These are phyloP conservation scores for Epinotia nisella DNA, from an alignment of 2,888 invertebrate species.

Conservation along the genomic window DNA sequence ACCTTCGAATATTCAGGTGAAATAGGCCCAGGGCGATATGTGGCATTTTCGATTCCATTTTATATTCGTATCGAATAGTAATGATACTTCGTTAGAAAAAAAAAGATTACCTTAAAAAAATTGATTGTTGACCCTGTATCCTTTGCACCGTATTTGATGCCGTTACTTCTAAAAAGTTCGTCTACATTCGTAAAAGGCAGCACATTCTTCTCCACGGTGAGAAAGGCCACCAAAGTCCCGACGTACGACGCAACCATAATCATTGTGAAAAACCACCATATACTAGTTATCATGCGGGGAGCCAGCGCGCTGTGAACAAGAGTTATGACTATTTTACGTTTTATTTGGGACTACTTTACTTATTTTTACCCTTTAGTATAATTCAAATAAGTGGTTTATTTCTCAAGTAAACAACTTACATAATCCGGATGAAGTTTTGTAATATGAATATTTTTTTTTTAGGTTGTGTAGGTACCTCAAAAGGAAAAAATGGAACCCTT, in stretches of 20 bases:
- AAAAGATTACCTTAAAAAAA: conserved; percentile 90
- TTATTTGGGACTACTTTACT: conserved; percentile 20
- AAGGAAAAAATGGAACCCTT: too few species aligned
- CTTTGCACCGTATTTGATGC: conserved; percentile 94
- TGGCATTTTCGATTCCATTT: too few species aligned
- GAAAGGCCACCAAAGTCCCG: conserved; percentile 95
- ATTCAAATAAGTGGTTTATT: not conserved
- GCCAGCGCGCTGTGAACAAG: conserved; percentile 89
- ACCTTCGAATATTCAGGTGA: too few species aligned
- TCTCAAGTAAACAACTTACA: not conserved
- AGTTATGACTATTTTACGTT: conserved; percentile 5
- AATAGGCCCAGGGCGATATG: too few species aligned
- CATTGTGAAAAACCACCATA: conserved; percentile 96
- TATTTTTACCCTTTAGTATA: conserved; percentile 8
- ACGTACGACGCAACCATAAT: conserved; percentile 95
- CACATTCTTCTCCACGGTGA: conserved; percentile 90
- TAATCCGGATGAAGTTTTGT: too few species aligned
- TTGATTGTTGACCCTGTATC: conserved; percentile 91
- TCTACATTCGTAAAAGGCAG: conserved; percentile 90
- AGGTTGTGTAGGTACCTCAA: too few species aligned
- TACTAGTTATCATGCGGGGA: conserved; percentile 93
- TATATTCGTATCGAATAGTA: too few species aligned
- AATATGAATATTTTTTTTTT: too few species aligned
- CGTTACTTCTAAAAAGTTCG: conserved; percentile 91
- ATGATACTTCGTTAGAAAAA: too few species aligned